Conservation (phyloP, 37 sponge, comb jelly and placozoan genomes). For the Diacarnus erythraeanus region DNA sequence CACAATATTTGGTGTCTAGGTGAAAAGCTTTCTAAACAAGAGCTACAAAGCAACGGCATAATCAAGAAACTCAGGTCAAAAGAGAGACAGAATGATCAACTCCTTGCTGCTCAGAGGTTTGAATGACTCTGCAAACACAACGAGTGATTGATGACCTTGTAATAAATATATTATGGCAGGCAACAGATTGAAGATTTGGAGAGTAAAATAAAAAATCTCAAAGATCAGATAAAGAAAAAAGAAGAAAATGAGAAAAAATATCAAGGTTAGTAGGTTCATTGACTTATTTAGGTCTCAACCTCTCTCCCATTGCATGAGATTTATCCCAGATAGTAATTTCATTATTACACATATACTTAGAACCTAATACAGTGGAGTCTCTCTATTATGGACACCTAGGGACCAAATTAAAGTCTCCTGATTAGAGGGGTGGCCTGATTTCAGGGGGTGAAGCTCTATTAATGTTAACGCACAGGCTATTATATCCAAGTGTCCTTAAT, state of each 20-base stretch:
- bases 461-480: too few relatives aligned
- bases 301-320: too few relatives aligned
- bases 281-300: too few relatives aligned
- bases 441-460: too few relatives aligned
- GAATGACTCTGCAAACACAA: background rate
- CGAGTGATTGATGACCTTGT: background rate
- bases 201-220: conserved; percentile 43
- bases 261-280: conserved; percentile 53
- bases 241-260: conserved; percentile 78
- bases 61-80: conserved; percentile 92
- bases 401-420: too few relatives aligned
- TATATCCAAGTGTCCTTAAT: too few relatives aligned
- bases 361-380: background rate
- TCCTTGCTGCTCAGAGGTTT: conserved; percentile 60
- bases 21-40: conserved; percentile 86
- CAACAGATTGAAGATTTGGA: conserved; percentile 68
- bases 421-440: too few relatives aligned
- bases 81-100: conserved; percentile 80
- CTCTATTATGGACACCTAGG: too few relatives aligned
- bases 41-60: conserved; percentile 75
- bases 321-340: too few relatives aligned
- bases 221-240: conserved; percentile 70
- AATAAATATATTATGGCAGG: conserved; percentile 39
- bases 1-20: too few relatives aligned
- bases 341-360: too few relatives aligned